These are phyloP conservation scores for Agyllia agylla DNA, from an alignment of 2,888 invertebrate genomes.

Conservation along the genomic window DNA sequence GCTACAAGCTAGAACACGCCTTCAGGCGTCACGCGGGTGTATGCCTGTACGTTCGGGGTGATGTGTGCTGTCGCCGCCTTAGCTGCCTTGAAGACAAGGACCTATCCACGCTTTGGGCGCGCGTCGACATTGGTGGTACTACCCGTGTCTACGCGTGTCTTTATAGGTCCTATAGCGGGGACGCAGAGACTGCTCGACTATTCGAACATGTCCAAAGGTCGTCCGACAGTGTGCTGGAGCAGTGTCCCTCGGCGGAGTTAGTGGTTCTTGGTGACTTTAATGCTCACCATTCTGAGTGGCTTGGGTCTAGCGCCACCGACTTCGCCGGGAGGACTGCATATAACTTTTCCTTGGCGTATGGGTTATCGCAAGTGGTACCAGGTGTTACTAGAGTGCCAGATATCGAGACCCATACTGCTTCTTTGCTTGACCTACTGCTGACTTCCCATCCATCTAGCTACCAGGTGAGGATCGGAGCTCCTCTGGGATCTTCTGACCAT, in stretches of 20 bases:
- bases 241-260: background rate
- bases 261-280: background rate
- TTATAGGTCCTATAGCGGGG: conserved; percentile 27
- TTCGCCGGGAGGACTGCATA: background rate
- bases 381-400: background rate
- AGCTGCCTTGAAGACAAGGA: conserved; percentile 8
- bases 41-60: conserved; percentile 14
- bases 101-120: conserved; percentile 19
- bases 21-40: conserved; percentile 22
- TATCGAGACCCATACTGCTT: background rate
- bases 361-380: background rate
- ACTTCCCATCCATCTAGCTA: background rate
- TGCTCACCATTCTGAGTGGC: background rate
- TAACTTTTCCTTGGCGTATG: background rate
- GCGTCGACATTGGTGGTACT: background rate
- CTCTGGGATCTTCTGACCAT: background rate
- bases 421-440: conserved; percentile 1
- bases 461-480: background rate
- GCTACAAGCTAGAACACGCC: conserved; percentile 17
- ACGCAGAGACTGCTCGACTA: background rate
- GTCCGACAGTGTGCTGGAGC: background rate
- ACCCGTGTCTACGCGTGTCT: conserved; percentile 26
- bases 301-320: background rate
- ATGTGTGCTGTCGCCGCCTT: conserved; percentile 26
- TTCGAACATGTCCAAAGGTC: conserved; percentile 25